Percentiles rank a stretch among this genome's conserved stretches.
Conservation (phyloP, 2,113 vertebrate genomes). For the Lepisosteus oculatus region DNA sequence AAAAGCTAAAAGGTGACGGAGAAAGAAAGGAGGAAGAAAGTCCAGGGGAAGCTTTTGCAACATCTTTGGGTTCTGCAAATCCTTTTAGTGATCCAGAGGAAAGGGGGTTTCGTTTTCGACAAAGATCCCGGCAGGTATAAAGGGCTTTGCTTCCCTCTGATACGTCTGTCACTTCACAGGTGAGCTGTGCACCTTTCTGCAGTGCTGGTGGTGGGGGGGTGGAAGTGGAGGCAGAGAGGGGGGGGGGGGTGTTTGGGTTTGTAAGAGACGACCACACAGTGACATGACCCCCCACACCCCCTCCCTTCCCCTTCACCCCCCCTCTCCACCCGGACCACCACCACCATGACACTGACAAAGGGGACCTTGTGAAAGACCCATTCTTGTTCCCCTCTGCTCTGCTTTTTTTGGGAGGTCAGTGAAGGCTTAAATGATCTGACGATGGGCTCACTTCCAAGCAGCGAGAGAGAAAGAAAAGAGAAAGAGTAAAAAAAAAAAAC, state of each 20-base stretch:
- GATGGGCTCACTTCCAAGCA: constrained; percentile 61
- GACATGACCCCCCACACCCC: constrained; percentile 41
- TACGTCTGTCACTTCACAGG: constrained; percentile 61
- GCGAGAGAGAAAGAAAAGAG: constrained; percentile 52
- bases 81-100: no score
- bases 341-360: constrained; percentile 64
- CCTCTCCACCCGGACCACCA: constrained; percentile 37
- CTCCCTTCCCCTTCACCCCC: constrained; percentile 37
- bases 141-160: neutral
- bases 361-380: constrained; percentile 59
- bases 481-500: constrained; percentile 56
- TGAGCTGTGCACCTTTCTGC: constrained; percentile 62
- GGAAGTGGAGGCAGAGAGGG: no score
- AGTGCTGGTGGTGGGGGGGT: no score
- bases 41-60: constrained; percentile 48
- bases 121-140: no score
- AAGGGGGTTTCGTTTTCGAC: no score
- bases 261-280: constrained; percentile 41
- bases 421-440: constrained; percentile 57
- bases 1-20: constrained; percentile 55
- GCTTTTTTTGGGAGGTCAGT: constrained; percentile 56
- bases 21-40: constrained; percentile 30
- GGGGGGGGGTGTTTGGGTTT: no score
- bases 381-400: constrained; percentile 45
- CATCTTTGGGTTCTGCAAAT: constrained; percentile 30